These are phyloP conservation scores for Chloromyia formosa DNA, from an alignment of 2,888 invertebrate genomes.

Conservation along the genomic window DNA sequence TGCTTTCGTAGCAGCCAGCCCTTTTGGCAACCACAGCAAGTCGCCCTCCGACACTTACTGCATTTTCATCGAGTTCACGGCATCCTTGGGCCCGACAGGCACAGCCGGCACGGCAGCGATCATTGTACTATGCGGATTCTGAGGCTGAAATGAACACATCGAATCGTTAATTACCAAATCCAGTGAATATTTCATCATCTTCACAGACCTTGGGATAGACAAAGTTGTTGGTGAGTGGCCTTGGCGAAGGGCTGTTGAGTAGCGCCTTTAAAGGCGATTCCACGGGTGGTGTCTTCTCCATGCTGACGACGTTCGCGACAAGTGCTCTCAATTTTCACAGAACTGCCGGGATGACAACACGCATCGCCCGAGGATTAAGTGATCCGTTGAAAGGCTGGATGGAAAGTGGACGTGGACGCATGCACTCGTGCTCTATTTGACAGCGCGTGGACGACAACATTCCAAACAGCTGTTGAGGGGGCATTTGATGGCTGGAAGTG, in stretches of 20 bases:
- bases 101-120: slow-evolving; percentile 66
- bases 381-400: neutral
- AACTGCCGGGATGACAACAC: neutral
- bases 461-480: slow-evolving; percentile 23
- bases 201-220: slow-evolving; percentile 42
- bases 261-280: slow-evolving; percentile 60
- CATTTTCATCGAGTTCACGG: slow-evolving; percentile 69
- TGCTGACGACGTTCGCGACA: neutral
- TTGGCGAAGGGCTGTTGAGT: slow-evolving; percentile 60
- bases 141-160: neutral
- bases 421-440: slow-evolving; percentile 21
- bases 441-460: neutral
- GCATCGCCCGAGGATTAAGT: neutral
- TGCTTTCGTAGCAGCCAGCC: too few relatives aligned
- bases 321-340: neutral
- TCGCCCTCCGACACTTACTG: slow-evolving; percentile 65
- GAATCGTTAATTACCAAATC: neutral
- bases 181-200: slow-evolving; percentile 9
- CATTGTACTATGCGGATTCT: slow-evolving; percentile 66
- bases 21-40: too few relatives aligned
- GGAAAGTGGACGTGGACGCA: slow-evolving; percentile 7
- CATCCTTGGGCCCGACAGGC: slow-evolving; percentile 68
- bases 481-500: slow-evolving; percentile 13
- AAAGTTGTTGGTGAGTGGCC: slow-evolving; percentile 58
- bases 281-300: slow-evolving; percentile 50